Base-by-base conservation (phyloP, 2,888 invertebrate genomes). In the Caenorhabditis japonica region DNA sequence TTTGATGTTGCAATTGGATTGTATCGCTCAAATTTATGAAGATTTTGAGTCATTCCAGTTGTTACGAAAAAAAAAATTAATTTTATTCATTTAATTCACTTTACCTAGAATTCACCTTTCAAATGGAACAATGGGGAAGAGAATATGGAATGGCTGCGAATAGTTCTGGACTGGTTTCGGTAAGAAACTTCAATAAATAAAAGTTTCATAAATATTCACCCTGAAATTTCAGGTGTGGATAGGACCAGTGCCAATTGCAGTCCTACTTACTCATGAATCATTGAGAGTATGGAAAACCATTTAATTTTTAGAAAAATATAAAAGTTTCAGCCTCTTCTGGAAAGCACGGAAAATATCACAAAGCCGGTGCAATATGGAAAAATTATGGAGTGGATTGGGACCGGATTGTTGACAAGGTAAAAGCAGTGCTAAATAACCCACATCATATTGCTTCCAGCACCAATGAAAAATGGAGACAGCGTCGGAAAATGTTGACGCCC, bases 401-500 rank as follows among this genome's bases (percentile, higher is more conserved):
- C 88, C 19, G 90, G 90, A 8, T 84, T 90, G 2, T 83, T 90
- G 3, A 89, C 89, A 13, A 56, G 49, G 49, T 34, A 21, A 46
- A 10, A 43, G 13, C 19, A 7, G 1, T 41, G 21, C 15, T n/a
- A 25, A 19, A 44, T 13, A 19, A 13, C 15, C 4, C 10, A 44
- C 5, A 41, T 19, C 17, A 38, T 15, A 39, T 15, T 39, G 39
- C 13, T 47, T 85, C 30, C 69, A 89, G 89, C 81, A 88, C 88
- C 17, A 89, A 89, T 8, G 82, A 82, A 4, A 89, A 90, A 81
- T 90, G 90, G 90, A 87, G 86, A 27, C 73, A 75, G 1, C 83
- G 89, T 30, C 81, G 90, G 19, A 89, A 89, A 76, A 83, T 90
- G 80, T 81, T 90, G 41, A 90, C 90, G 1, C 90, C 90, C 13